These are phyloP conservation scores for Picus viridis DNA, from an alignment of 2,797 vertebrate species.

Conservation along the genomic window DNA sequence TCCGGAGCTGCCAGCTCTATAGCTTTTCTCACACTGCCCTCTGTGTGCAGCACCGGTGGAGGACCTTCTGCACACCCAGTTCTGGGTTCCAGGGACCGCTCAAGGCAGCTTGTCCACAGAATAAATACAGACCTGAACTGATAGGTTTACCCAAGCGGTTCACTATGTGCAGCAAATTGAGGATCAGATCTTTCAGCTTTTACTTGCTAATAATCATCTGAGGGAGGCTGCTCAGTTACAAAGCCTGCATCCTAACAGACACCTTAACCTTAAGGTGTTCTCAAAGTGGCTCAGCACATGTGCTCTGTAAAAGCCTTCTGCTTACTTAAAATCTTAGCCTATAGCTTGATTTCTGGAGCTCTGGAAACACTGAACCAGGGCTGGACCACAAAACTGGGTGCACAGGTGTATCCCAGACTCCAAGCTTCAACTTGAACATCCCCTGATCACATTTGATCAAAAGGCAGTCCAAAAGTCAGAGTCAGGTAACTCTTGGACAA, in stretches of 20 bases:
- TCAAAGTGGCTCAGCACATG: neutral
- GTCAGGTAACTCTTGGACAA: neutral
- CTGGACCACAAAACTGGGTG: neutral
- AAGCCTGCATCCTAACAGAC: neutral
- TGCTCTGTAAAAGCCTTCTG: neutral
- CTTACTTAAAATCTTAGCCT: neutral
- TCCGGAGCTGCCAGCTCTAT: neutral
- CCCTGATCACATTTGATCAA: neutral
- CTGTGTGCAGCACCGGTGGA: accelerated
- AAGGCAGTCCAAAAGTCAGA: neutral
- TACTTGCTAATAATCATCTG: neutral
- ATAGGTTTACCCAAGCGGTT: neutral
- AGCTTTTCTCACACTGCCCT: neutral
- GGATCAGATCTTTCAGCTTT: neutral
- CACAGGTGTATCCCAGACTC: neutral
- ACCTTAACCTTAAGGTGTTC: neutral
- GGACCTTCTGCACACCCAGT: neutral
- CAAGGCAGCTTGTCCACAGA: neutral
- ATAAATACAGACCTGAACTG: accelerated
- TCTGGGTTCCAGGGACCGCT: neutral
- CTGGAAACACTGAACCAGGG: neutral
- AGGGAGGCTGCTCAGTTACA: neutral
- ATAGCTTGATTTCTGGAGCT: neutral
- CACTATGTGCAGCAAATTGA: neutral
- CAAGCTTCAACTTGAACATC: neutral